These are phyloP conservation scores for Phaenicophaeus curvirostris DNA, from an alignment of 2,797 vertebrate genomes.

Conservation along the genomic window DNA sequence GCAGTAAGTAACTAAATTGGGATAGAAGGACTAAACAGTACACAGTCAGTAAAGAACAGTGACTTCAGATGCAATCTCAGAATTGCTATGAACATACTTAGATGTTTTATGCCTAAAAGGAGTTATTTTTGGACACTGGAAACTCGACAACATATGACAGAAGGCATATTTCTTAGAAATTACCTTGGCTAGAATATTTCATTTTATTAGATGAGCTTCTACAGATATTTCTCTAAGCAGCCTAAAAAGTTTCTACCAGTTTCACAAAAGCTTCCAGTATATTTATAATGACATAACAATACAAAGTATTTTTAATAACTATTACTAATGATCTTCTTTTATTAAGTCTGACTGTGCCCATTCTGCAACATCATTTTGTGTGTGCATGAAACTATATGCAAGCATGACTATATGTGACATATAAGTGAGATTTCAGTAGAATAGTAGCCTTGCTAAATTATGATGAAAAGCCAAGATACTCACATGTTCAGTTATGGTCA, in stretches of 20 bases:
- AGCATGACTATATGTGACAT: rapidly evolving
- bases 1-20: neutral
- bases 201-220: neutral
- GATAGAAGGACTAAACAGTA: neutral
- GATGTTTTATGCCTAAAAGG: neutral
- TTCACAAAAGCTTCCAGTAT: neutral
- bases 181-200: neutral
- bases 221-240: neutral
- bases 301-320: neutral
- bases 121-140: neutral
- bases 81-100: neutral
- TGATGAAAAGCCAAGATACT: neutral
- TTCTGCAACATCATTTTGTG: neutral
- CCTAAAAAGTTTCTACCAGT: neutral
- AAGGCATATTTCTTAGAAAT: neutral
- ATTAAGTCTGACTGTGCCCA: neutral
- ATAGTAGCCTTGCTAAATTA: neutral
- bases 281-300: neutral
- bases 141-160: neutral
- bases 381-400: neutral
- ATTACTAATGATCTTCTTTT: neutral
- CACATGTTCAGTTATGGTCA: no score
- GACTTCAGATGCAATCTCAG: neutral
- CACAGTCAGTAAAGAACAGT: neutral
- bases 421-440: neutral